phyloP scores from a whole-genome alignment of 2,888 invertebrate species.

The Drosophila prostipennis region DNA sequence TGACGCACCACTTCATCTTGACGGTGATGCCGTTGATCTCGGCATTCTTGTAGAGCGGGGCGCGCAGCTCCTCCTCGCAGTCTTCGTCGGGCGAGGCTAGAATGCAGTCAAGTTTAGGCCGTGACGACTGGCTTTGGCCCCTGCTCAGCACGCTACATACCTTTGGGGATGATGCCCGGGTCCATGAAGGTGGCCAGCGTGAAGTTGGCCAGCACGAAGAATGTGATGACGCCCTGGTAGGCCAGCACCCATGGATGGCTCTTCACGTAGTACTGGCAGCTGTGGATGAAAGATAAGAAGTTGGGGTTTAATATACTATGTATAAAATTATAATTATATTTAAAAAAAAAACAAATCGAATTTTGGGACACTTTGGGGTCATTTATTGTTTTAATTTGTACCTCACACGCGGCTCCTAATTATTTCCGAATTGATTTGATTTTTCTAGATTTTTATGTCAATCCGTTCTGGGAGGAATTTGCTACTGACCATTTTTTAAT shows the following conservation, averaged over 20 bases:
- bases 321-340: not conserved
- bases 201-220: constrained; percentile 99
- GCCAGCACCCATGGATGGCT: constrained; percentile 95
- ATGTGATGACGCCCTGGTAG: constrained; percentile 96
- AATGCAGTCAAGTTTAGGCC: constrained; percentile 75
- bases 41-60: constrained; percentile 97
- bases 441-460: too few relatives aligned
- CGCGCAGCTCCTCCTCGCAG: constrained; percentile 97
- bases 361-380: too few relatives aligned
- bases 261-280: constrained; percentile 94
- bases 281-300: constrained; percentile 82
- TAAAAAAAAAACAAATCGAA: too few relatives aligned
- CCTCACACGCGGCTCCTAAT: too few relatives aligned
- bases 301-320: too few relatives aligned
- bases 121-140: constrained; percentile 50
- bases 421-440: too few relatives aligned
- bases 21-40: constrained; percentile 99
- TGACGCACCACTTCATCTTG: constrained; percentile 99
- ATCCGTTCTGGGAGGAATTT: too few relatives aligned
- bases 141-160: constrained; percentile 85
- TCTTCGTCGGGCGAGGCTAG: constrained; percentile 98
- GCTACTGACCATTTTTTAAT: too few relatives aligned
- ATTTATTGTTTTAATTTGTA: too few relatives aligned
- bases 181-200: constrained; percentile 99
- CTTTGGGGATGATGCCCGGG: constrained; percentile 99